Conservation (phyloP, 2,113 vertebrate species). For the Nyctibius bracteatus region DNA sequence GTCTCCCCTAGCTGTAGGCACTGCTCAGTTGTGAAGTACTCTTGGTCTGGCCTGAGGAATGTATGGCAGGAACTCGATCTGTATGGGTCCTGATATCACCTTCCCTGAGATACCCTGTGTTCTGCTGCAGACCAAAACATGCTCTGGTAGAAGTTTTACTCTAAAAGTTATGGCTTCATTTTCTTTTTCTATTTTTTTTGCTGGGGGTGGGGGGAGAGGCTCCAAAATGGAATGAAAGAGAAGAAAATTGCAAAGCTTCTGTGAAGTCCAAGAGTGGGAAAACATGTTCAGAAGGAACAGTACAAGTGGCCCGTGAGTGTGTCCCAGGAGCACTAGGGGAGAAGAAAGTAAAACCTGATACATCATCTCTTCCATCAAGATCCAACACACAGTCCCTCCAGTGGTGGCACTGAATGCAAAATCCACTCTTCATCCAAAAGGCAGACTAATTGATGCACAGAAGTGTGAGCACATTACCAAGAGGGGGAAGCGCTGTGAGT, state of each 20-base stretch:
- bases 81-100: background rate
- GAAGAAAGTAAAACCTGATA: background rate
- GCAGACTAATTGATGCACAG: background rate
- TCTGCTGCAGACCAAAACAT: background rate
- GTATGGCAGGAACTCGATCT: background rate
- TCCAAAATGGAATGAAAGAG: background rate
- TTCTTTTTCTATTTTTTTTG: background rate
- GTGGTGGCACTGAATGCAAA: background rate
- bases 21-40: background rate
- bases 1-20: background rate
- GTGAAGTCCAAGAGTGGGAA: background rate
- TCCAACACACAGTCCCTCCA: background rate
- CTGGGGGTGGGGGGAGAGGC: too few relatives aligned
- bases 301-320: background rate
- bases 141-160: background rate
- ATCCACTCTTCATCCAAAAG: constrained; percentile 16
- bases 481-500: background rate
- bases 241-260: background rate
- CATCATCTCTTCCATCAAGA: background rate
- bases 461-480: background rate
- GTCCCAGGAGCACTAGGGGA: background rate
- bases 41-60: background rate
- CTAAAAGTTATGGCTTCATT: background rate
- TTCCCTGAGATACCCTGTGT: background rate
- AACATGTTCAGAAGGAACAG: background rate